Conservation (phyloP, 1,140 invertebrate genomes). For the Drosophila bipectinata region DNA sequence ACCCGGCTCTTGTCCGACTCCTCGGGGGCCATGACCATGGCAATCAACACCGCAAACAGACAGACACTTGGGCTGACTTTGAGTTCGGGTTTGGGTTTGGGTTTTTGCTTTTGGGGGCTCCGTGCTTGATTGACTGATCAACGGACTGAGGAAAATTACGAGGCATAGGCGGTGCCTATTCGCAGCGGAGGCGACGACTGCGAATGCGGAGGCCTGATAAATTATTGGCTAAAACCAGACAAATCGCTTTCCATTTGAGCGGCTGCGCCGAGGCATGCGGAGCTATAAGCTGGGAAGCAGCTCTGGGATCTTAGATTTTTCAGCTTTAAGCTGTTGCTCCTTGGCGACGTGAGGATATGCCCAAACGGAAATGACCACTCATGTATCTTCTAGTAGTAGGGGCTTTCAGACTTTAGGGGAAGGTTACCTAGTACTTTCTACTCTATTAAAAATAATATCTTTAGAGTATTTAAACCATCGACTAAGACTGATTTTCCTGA, state of each 20-base stretch:
- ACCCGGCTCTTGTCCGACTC: constrained; percentile 24
- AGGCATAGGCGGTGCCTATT: constrained; percentile 12
- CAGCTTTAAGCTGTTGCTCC: constrained; percentile 2
- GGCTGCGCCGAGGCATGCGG: constrained; percentile 23
- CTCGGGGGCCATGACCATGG: constrained; percentile 47
- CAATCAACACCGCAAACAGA: constrained; percentile 61
- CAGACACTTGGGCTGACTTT: constrained; percentile 25
- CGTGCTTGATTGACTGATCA: constrained; percentile 74
- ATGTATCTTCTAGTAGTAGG: constrained; percentile 27
- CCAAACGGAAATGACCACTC: constrained; percentile 39
- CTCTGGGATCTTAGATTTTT: constrained; percentile 1
- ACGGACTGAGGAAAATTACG: constrained; percentile 27
- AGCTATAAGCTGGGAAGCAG: constrained; percentile 15
- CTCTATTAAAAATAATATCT: too few species aligned
- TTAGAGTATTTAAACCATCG: background rate
- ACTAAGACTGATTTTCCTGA: constrained; percentile 1
- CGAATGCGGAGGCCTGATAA: constrained; percentile 61
- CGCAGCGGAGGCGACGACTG: constrained; percentile 24
- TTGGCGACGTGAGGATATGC: constrained; percentile 63
- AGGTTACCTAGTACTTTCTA: background rate
- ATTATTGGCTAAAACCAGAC: constrained; percentile 81
- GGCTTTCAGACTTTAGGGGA: constrained; percentile 4
- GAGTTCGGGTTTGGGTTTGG: constrained; percentile 13
- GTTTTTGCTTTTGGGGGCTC: constrained; percentile 1
- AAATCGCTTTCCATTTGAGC: constrained; percentile 83